Evolutionary conservation across 2,888 invertebrate species (phyloP).

Genomic region (Steinernema hermaphroditum): DNA sequence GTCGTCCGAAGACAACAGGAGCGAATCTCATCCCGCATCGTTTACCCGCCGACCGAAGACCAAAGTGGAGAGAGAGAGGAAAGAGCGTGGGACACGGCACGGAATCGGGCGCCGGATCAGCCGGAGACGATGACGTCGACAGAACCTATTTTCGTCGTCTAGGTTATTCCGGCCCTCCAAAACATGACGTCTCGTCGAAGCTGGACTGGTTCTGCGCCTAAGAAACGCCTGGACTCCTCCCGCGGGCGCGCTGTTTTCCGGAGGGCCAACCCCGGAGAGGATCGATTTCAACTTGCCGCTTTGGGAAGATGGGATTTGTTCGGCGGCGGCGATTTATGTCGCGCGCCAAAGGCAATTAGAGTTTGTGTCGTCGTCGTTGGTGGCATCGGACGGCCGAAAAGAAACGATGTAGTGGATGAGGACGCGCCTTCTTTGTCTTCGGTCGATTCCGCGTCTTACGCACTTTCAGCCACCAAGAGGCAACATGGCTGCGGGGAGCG

Average conservation of each 20-base stretch:
- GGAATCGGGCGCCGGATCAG: no score
- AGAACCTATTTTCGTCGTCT: slow-evolving; percentile 7
- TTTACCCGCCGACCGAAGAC: background rate
- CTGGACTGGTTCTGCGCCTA: background rate
- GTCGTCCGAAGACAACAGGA: slow-evolving; percentile 60
- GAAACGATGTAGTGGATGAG: no score
- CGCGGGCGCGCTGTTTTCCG: background rate
- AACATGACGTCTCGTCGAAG: slow-evolving; percentile 6
- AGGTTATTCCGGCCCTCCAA: slow-evolving; percentile 25
- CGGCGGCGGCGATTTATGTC: slow-evolving; percentile 18
- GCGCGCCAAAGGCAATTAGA: slow-evolving; percentile 26
- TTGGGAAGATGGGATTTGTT: slow-evolving; percentile 26
- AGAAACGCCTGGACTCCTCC: background rate
- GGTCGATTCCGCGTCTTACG: background rate
- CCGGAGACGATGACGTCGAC: background rate
- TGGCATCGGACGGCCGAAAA: no score
- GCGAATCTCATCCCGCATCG: slow-evolving; percentile 63
- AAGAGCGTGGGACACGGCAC: no score
- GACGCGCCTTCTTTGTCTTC: background rate
- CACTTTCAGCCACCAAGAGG: slow-evolving; percentile 3
- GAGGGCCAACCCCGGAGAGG: background rate
- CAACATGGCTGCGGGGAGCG: background rate
- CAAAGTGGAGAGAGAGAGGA: background rate
- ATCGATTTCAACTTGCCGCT: slow-evolving; percentile 9
- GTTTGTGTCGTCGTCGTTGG: slow-evolving; percentile 20